Evolutionary conservation across 2,797 vertebrate genomes (phyloP).

Genomic region (Tangara arthus): DNA sequence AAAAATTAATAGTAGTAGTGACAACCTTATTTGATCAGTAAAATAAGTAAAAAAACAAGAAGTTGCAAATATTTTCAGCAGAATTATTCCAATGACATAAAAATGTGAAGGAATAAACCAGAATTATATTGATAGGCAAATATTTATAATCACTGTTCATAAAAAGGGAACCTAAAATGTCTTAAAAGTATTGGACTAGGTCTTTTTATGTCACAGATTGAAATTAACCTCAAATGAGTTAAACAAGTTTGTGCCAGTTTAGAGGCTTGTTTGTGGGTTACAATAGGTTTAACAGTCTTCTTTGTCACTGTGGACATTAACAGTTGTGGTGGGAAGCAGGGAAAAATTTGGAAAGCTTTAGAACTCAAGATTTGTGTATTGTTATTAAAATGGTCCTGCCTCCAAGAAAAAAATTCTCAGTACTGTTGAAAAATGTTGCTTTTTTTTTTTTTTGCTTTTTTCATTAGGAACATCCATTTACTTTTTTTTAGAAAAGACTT

Average conservation of each 20-base stretch:
- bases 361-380: background rate
- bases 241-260: background rate
- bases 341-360: background rate
- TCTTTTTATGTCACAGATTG: background rate
- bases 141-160: background rate
- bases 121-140: background rate
- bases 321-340: background rate
- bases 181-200: background rate
- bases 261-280: background rate
- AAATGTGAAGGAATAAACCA: background rate
- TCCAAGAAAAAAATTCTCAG: background rate
- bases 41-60: background rate
- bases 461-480: background rate
- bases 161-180: background rate
- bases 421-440: background rate
- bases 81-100: background rate
- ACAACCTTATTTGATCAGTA: background rate
- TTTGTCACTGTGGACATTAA: background rate
- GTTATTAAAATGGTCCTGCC: background rate
- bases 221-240: background rate
- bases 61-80: background rate
- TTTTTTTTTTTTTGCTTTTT: accelerated
- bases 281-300: background rate
- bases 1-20: background rate
- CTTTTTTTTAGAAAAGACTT: background rate